Evolutionary conservation across 2,113 vertebrate species (phyloP).

Genomic region (Zosterops hypoxanthus): DNA sequence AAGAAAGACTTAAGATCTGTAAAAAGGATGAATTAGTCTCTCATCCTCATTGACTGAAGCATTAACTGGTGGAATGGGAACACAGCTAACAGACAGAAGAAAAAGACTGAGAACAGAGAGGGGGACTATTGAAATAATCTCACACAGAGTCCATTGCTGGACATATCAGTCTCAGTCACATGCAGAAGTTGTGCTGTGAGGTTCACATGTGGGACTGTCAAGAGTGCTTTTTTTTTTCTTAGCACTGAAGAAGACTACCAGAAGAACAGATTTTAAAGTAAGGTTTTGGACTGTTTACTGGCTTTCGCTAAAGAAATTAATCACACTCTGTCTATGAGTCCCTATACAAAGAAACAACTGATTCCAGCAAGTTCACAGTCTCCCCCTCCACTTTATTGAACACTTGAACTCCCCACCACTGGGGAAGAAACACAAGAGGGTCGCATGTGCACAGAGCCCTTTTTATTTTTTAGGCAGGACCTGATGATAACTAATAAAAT

Average conservation of each 20-base stretch:
- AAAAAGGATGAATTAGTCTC: not conserved
- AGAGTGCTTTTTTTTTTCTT: accelerated
- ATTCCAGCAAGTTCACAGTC: not conserved
- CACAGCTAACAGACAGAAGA: not conserved
- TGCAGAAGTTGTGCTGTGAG: not conserved
- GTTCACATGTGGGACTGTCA: not conserved
- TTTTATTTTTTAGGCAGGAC: not conserved
- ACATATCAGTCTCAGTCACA: not conserved
- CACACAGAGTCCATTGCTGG: not conserved
- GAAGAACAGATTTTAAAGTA: not conserved
- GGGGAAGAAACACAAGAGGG: not conserved
- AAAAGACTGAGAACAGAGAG: not conserved
- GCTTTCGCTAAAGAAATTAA: not conserved
- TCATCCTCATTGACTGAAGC: not conserved
- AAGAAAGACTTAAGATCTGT: not conserved
- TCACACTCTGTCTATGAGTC: not conserved
- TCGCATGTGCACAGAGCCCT: not conserved
- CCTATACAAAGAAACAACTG: not conserved
- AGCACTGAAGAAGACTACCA: not conserved
- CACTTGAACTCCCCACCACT: not conserved
- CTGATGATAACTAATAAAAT: not conserved
- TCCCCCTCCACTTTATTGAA: not conserved
- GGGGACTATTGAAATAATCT: not conserved
- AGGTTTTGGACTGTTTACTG: not conserved
- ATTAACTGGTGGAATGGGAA: not conserved